Base-by-base conservation (phyloP, 2,797 vertebrate species). In the Ficedula albicollis region DNA sequence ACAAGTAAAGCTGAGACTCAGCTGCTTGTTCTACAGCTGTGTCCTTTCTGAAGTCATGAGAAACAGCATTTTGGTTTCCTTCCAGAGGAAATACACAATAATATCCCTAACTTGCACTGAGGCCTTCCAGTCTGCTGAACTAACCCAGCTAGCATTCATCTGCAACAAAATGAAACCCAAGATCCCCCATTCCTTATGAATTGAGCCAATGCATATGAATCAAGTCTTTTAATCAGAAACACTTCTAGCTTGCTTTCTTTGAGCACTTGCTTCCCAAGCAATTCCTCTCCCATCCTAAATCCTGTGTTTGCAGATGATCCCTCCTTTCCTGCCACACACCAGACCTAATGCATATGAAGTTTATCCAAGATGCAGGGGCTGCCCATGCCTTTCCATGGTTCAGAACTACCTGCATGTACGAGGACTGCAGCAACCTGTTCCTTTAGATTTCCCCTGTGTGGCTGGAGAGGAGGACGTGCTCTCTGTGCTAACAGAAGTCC, bases 51-150 rank as follows among this genome's bases (percentile, higher is more conserved):
- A 95, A 95, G 93, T 87, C 89, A 95, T 97, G 96, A 95, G 96
- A 97, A 96, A 95, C n/a, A 82, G 85, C 93, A 88, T 90, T 84
- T 91, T 96, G 94, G 73, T 94, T 96, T 95, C 80, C 87, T 94
- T 96, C 96, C 96, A 96, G 94, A 91, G 88, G 96, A 97, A 97
- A 96, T 83, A 94, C 30, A 89, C 83, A 95, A 67, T 67, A 90
- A 94, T 60, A 89, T 74, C 80, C 67, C 60, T 66, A 38, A 64
- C 87, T 89, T 79, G 41, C 87, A 93, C 70, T 32, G 67, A 86
- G 83, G 80, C 85, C 95, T 93, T 93, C 30, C 80, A 91, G 56
- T 56, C 63, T 48, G 60, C 87, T 72, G 70, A 67, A 67, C 25
- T 43, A 79, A 84, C 58, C 52, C 77, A 69, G 38, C 32, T 52